A percentile compares a stretch with the other conserved stretches of the same genome.
Evolutionary conservation across 1,140 invertebrate species (phyloP).

Genomic region (Heterodera carotae): DNA sequence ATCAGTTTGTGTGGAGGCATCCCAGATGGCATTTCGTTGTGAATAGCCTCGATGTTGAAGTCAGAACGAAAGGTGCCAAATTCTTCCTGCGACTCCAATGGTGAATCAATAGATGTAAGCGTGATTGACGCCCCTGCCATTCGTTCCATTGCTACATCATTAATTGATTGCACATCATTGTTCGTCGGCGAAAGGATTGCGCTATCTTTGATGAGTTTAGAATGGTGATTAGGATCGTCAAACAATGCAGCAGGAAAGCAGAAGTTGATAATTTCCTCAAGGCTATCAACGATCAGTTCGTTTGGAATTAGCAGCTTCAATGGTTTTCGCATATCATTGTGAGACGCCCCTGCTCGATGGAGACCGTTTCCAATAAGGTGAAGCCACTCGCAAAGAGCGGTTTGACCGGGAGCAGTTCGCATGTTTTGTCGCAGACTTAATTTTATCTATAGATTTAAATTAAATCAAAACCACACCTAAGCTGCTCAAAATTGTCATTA

Average conservation of each 20-base stretch:
- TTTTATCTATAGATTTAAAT: background rate
- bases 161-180: background rate
- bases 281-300: background rate
- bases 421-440: slow-evolving; percentile 26
- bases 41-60: slow-evolving; percentile 39
- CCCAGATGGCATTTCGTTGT: slow-evolving; percentile 56
- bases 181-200: background rate
- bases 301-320: background rate
- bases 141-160: background rate
- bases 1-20: slow-evolving; percentile 66
- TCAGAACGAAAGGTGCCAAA: background rate
- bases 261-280: slow-evolving; percentile 5
- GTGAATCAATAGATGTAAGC: background rate
- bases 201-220: slow-evolving; percentile 7
- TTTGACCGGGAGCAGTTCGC: slow-evolving; percentile 9
- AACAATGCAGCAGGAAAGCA: slow-evolving; percentile 1
- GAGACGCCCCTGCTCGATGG: background rate
- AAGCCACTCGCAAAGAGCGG: background rate
- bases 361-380: background rate
- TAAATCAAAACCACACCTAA: background rate
- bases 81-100: background rate
- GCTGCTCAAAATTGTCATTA: slow-evolving; percentile 17
- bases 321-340: too few species aligned
- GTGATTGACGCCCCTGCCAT: background rate
- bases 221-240: background rate